These are phyloP conservation scores for Dicyrtomina minuta DNA, from an alignment of 2,888 invertebrate genomes.

Conservation along the genomic window DNA sequence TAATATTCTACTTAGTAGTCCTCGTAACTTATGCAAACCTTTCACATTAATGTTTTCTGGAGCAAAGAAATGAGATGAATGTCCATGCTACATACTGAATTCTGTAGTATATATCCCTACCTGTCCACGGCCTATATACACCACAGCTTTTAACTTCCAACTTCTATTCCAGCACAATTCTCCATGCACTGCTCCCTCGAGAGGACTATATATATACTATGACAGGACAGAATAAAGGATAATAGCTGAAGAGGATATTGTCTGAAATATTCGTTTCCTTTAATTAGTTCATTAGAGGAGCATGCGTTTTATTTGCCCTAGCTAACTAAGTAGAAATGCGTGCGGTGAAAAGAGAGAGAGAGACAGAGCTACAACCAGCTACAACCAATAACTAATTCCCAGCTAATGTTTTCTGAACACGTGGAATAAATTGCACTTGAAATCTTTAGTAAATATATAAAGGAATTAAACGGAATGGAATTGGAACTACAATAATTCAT, in stretches of 20 bases:
- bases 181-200: neutral
- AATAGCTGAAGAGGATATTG: neutral
- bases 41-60: constrained; percentile 15
- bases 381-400: constrained; percentile 10
- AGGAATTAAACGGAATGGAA: neutral
- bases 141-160: no score
- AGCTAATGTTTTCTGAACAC: neutral
- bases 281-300: constrained; percentile 31
- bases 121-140: no score
- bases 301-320: constrained; percentile 9
- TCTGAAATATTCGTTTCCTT: constrained; percentile 7
- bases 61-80: constrained; percentile 7
- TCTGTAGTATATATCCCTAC: no score
- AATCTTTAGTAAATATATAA: neutral
- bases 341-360: constrained; percentile 14
- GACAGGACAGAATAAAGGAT: neutral
- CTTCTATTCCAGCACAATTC: neutral
- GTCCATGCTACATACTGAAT: neutral
- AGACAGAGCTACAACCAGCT: no score
- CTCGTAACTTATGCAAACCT: constrained; percentile 22
- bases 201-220: neutral
- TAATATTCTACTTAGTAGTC: constrained; percentile 8
- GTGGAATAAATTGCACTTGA: constrained; percentile 14
- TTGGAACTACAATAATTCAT: neutral
- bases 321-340: constrained; percentile 6